Conservation (phyloP, 2,797 vertebrate species). For the Danionella dracula region DNA sequence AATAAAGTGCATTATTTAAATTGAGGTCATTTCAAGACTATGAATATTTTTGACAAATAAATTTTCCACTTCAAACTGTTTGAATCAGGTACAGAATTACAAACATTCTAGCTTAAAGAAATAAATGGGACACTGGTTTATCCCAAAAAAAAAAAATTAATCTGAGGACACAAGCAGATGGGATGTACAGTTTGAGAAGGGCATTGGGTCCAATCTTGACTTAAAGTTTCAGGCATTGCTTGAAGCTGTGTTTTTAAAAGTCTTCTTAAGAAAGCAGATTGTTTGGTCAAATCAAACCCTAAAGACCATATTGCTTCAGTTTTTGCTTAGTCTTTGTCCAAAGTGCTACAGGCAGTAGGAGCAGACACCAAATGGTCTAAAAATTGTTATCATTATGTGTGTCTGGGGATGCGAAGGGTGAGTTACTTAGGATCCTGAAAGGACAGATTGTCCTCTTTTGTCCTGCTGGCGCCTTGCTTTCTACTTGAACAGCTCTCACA, state of each 20-base stretch:
- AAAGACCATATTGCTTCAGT: conserved; percentile 70
- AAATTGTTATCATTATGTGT: conserved; percentile 70
- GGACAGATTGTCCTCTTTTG: conserved; percentile 40
- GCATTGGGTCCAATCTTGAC: conserved; percentile 64
- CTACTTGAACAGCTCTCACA: conserved; percentile 38
- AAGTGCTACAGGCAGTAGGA: conserved; percentile 68
- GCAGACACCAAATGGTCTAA: conserved; percentile 75
- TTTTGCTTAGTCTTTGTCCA: conserved; percentile 61
- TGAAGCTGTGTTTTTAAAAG: conserved; percentile 72
- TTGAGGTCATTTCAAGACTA: too few relatives aligned
- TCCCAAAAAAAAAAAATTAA: conserved; percentile 45
- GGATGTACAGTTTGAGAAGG: conserved; percentile 67
- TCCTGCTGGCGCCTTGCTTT: conserved; percentile 53
- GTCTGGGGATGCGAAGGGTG: conserved; percentile 64
- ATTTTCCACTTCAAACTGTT: too few relatives aligned
- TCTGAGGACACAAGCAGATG: conserved; percentile 73
- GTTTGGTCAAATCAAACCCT: conserved; percentile 73
- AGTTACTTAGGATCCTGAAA: conserved; percentile 39
- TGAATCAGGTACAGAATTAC: too few relatives aligned
- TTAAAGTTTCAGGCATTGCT: conserved; percentile 74
- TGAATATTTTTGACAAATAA: too few relatives aligned
- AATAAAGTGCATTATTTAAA: too few relatives aligned
- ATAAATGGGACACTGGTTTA: too few relatives aligned
- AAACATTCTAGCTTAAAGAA: too few relatives aligned
- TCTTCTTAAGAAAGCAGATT: conserved; percentile 76